Evolutionary conservation across 64 coral and sea anemone genomes (phyloP).

Genomic region (Cladopsammia gracilis): DNA sequence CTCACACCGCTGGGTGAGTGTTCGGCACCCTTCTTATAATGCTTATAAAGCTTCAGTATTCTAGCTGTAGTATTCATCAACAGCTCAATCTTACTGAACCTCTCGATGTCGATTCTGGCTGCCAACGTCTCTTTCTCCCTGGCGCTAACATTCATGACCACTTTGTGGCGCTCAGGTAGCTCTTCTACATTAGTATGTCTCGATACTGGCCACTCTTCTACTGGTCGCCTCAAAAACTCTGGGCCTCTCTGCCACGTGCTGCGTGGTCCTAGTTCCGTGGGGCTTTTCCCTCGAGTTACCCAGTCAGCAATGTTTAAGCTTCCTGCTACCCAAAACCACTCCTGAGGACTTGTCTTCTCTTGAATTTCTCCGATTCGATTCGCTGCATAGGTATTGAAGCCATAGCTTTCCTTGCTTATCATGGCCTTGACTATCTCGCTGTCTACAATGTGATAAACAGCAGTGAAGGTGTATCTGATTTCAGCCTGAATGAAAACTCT

Average conservation of each 20-base stretch:
- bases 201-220: conserved; percentile 9
- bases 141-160: background rate
- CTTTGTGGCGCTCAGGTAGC: background rate
- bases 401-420: conserved; percentile 28
- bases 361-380: background rate
- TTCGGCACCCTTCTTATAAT: background rate
- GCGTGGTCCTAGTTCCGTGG: background rate
- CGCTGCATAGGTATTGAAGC: conserved; percentile 17
- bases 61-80: conserved; percentile 6
- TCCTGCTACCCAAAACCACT: conserved; percentile 4
- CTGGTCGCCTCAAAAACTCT: conserved; percentile 27
- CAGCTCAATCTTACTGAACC: background rate
- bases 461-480: conserved; percentile 2
- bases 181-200: conserved; percentile 3
- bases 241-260: background rate
- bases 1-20: conserved; percentile 12
- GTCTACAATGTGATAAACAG: conserved; percentile 6
- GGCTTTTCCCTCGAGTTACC: background rate
- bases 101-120: background rate
- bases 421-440: conserved; percentile 45
- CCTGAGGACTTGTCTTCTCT: background rate
- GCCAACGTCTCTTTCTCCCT: background rate
- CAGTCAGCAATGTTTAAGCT: background rate
- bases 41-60: conserved; percentile 12
- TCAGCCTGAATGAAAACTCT: conserved; percentile 35